Conservation (phyloP, 92 coral and sea anemone genomes). For the Actinernus sp. region DNA sequence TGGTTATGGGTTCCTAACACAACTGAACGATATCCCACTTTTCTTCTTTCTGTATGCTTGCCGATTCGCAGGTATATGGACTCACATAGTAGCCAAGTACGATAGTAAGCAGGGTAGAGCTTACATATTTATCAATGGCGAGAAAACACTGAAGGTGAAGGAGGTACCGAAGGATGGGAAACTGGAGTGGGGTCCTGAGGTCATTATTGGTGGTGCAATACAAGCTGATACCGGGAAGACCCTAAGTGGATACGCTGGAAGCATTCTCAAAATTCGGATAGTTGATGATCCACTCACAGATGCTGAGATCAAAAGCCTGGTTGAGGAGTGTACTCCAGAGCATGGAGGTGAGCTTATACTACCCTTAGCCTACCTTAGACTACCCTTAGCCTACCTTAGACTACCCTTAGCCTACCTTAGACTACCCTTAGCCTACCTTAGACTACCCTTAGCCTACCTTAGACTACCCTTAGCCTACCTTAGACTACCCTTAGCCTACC, state of each 20-base stretch:
- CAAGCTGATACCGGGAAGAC: constrained; percentile 33
- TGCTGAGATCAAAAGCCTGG: constrained; percentile 9
- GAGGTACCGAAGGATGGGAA: constrained; percentile 49
- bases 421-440: no score
- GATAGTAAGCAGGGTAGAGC: constrained; percentile 63
- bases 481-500: no score
- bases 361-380: no score
- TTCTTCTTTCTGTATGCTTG: background rate
- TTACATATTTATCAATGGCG: constrained; percentile 70
- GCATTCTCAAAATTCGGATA: constrained; percentile 43
- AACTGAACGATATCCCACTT: no score
- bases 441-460: no score
- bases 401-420: no score
- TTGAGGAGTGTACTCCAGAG: constrained; percentile 14
- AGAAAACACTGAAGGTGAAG: constrained; percentile 36
- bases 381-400: no score
- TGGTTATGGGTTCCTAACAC: no score
- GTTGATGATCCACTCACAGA: constrained; percentile 33
- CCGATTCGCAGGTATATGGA: constrained; percentile 59
- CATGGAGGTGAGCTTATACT: constrained; percentile 14
- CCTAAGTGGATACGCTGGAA: constrained; percentile 12
- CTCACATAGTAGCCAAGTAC: constrained; percentile 67
- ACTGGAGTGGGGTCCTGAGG: constrained; percentile 58
- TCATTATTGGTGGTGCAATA: constrained; percentile 59
- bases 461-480: no score